These are phyloP conservation scores for Halcyon chelicuti DNA, from an alignment of 2,797 vertebrate genomes.

Conservation along the genomic window DNA sequence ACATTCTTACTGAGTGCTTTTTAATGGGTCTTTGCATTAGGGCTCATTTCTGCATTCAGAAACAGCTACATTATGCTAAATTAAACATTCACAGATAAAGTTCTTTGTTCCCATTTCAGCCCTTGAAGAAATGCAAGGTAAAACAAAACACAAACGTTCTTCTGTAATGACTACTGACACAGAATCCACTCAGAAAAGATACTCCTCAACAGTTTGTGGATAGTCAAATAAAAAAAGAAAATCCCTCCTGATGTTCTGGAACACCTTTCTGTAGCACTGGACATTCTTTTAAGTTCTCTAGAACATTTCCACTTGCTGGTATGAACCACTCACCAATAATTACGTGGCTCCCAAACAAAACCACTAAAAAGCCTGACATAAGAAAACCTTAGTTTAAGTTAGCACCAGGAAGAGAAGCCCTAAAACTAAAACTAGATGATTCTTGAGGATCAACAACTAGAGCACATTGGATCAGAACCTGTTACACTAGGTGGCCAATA, in stretches of 20 bases:
- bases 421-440: neutral
- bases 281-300: neutral
- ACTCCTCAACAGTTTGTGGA: neutral
- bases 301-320: neutral
- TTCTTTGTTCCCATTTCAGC: neutral
- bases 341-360: neutral
- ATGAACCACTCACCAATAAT: neutral
- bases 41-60: neutral
- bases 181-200: neutral
- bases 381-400: neutral
- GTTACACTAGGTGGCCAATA: neutral
- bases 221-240: neutral
- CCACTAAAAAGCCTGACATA: neutral
- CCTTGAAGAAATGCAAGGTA: neutral
- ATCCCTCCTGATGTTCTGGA: neutral
- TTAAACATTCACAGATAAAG: neutral
- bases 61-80: neutral
- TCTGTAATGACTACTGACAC: neutral
- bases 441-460: neutral
- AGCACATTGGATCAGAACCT: neutral
- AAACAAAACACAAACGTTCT: neutral
- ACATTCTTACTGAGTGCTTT: neutral
- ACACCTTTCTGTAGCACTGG: neutral
- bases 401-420: neutral
- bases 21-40: neutral